phyloP scores from a whole-genome alignment of 2,888 invertebrate species.

The Gnatocerus cornutus region DNA sequence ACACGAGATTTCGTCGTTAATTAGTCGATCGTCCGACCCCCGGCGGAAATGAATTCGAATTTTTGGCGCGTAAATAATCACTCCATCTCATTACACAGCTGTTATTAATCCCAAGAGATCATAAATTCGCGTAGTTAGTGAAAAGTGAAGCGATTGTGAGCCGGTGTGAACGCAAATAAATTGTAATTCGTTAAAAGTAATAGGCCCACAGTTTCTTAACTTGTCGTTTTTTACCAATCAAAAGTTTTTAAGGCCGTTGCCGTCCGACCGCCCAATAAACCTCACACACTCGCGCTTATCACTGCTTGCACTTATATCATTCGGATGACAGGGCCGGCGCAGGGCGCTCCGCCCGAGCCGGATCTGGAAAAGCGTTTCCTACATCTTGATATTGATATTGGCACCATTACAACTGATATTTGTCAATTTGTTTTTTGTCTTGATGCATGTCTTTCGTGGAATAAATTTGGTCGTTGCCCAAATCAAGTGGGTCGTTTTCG shows the following conservation, averaged over 20 bases:
- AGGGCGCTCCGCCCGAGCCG: not conserved
- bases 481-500: not conserved
- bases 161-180: slow-evolving; percentile 45
- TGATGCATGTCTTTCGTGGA: no score
- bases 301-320: slow-evolving; percentile 21
- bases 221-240: slow-evolving; percentile 44
- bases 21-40: slow-evolving; percentile 6
- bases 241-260: slow-evolving; percentile 43
- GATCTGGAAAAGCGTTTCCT: no score
- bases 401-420: no score
- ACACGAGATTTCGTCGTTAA: not conserved
- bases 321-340: slow-evolving; percentile 20
- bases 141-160: slow-evolving; percentile 37
- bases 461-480: not conserved
- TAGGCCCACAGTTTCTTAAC: slow-evolving; percentile 27
- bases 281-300: slow-evolving; percentile 29
- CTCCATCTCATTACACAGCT: slow-evolving; percentile 8
- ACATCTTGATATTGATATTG: no score
- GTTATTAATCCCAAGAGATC: slow-evolving; percentile 21
- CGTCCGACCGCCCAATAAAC: slow-evolving; percentile 39
- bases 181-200: slow-evolving; percentile 51
- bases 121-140: slow-evolving; percentile 41
- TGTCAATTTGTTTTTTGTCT: no score
- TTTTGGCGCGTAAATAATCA: slow-evolving; percentile 14
- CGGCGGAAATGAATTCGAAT: slow-evolving; percentile 7